phyloP scores from a whole-genome alignment of 2,797 vertebrate genomes.

The Sebastes goodei region DNA sequence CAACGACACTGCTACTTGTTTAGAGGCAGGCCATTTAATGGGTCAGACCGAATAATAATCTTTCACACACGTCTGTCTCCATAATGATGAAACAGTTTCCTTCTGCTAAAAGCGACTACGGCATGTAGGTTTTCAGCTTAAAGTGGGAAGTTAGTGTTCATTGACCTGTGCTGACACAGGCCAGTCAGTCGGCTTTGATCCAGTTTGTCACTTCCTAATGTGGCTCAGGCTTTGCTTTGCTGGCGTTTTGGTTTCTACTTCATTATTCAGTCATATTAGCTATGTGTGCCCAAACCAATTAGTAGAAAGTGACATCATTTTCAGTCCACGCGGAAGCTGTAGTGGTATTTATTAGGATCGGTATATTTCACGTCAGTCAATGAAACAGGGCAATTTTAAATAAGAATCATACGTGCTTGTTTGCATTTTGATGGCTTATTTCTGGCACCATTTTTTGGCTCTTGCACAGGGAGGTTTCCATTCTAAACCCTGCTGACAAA shows the following conservation, averaged over 20 bases:
- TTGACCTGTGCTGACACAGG: neutral
- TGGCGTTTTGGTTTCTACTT: neutral
- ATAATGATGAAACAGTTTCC: neutral
- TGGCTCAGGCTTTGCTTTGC: neutral
- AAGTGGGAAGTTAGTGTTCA: neutral
- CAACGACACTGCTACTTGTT: neutral
- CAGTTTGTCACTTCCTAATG: neutral
- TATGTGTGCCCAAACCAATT: neutral
- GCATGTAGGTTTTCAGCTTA: neutral
- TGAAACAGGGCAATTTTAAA: neutral
- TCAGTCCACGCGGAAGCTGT: neutral
- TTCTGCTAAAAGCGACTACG: neutral
- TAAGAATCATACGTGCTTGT: neutral
- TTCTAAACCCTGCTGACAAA: neutral
- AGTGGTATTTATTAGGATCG: neutral
- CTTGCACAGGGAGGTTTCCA: neutral
- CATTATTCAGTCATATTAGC: neutral
- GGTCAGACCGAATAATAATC: neutral
- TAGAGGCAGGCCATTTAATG: neutral
- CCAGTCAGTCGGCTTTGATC: neutral
- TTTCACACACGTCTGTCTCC: neutral
- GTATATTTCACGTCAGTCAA: neutral
- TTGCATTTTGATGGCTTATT: neutral
- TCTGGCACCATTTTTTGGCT: neutral
- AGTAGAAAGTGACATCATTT: neutral